These are phyloP conservation scores for Drosophila mojavensis DNA, from an alignment of 1,140 invertebrate species.

Conservation along the genomic window DNA sequence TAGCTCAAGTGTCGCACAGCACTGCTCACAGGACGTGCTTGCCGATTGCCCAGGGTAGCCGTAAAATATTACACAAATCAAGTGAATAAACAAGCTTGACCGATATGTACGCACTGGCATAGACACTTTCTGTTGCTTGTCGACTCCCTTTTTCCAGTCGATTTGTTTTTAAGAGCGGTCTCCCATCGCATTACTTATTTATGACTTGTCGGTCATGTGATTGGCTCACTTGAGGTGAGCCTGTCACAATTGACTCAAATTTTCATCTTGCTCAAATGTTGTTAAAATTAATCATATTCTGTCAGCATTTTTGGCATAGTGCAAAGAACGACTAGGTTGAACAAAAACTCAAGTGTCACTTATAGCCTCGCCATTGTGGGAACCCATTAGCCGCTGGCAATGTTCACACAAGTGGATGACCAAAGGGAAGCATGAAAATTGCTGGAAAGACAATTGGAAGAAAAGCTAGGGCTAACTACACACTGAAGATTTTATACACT, in stretches of 20 bases:
- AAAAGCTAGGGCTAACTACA: not conserved
- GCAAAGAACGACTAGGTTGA: no score
- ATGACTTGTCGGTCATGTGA: conserved; percentile 32
- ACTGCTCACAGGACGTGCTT: not conserved
- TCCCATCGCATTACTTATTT: conserved; percentile 62
- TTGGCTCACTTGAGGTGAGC: conserved; percentile 7
- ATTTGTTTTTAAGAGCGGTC: conserved; percentile 56
- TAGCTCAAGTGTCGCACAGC: conserved; percentile 14
- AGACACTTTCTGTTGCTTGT: conserved; percentile 34
- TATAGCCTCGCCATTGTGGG: not conserved
- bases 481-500: no score
- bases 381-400: not conserved
- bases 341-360: no score
- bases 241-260: not conserved
- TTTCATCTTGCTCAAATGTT: not conserved
- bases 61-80: conserved; percentile 57
- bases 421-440: conserved; percentile 13
- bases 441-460: conserved; percentile 20
- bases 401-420: conserved; percentile 7
- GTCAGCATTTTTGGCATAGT: no score
- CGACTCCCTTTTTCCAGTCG: conserved; percentile 60
- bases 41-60: conserved; percentile 12
- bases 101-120: conserved; percentile 58
- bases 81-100: conserved; percentile 49
- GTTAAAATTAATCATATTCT: not conserved